phyloP scores from a whole-genome alignment of 1,140 invertebrate genomes.

The Formica exsecta region DNA sequence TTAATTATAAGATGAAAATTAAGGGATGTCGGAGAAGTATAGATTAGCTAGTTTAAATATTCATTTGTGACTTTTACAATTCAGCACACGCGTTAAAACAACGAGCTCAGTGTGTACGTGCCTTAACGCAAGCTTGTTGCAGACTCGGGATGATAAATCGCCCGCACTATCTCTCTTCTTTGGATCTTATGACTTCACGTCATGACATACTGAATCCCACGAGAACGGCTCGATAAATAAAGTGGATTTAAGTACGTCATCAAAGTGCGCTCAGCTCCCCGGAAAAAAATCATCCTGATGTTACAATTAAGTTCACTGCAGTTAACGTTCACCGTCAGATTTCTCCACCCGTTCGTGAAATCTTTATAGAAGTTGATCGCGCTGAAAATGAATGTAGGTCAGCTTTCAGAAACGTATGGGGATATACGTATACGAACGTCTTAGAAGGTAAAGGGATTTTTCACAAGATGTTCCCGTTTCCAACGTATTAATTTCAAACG shows the following conservation, averaged over 20 bases:
- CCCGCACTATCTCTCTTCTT: slow-evolving; percentile 35
- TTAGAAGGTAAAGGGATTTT: background rate
- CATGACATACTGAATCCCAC: slow-evolving; percentile 44
- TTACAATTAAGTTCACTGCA: slow-evolving; percentile 50
- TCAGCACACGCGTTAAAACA: background rate
- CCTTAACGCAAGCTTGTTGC: slow-evolving; percentile 50
- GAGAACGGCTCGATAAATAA: slow-evolving; percentile 41
- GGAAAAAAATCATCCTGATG: slow-evolving; percentile 48
- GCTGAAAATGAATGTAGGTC: slow-evolving; percentile 26
- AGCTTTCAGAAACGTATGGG: slow-evolving; percentile 1
- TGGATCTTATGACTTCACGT: slow-evolving; percentile 51
- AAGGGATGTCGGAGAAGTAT: background rate
- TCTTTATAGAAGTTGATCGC: slow-evolving; percentile 9
- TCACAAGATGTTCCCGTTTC: background rate
- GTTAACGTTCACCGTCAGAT: slow-evolving; percentile 36
- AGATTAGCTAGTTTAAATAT: background rate
- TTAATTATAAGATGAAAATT: background rate
- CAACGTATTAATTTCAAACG: slow-evolving; percentile 21
- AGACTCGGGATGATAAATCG: slow-evolving; percentile 56
- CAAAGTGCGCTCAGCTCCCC: slow-evolving; percentile 29
- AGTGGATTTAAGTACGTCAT: slow-evolving; percentile 57
- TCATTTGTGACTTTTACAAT: background rate
- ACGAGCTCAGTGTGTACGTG: slow-evolving; percentile 5
- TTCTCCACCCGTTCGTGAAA: slow-evolving; percentile 2
- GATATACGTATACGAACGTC: background rate